Percentiles rank a stretch among this genome's conserved stretches.
phyloP scores from a whole-genome alignment of 2,797 vertebrate genomes.

The Graptemys geographica region DNA sequence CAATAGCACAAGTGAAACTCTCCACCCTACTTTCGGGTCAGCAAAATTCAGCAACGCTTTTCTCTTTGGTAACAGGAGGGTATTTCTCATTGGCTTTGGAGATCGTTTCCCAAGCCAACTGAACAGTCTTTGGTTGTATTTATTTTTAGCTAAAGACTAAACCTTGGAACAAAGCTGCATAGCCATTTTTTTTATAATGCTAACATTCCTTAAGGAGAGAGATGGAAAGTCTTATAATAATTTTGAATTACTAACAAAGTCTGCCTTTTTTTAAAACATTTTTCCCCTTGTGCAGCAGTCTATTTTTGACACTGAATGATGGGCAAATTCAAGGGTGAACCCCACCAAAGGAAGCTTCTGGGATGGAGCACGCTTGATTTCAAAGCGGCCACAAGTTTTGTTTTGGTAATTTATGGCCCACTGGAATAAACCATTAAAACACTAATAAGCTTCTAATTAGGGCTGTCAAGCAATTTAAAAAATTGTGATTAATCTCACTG shows the following conservation, averaged over 20 bases:
- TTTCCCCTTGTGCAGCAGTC: neutral
- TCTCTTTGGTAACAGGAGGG: neutral
- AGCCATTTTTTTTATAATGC: neutral
- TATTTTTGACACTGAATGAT: neutral
- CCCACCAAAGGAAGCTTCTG: neutral
- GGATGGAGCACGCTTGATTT: neutral
- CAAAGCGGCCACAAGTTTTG: neutral
- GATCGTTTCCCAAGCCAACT: neutral
- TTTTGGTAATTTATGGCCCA: neutral
- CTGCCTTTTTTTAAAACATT: neutral
- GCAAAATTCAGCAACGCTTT: neutral
- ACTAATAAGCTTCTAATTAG: neutral
- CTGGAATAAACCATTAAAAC: neutral
- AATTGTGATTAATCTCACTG: too few species aligned
- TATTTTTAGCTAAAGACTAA: neutral
- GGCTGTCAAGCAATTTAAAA: too few species aligned
- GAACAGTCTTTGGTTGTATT: neutral
- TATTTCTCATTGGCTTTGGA: neutral
- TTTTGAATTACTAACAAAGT: neutral
- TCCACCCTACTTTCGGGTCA: neutral
- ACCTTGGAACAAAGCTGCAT: neutral
- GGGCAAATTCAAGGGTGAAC: too few species aligned
- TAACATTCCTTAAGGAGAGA: neutral
- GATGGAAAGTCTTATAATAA: neutral
- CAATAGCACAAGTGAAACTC: neutral